These are phyloP conservation scores for Parazoanthus swiftii DNA, from an alignment of 92 coral and sea anemone species.

Conservation along the genomic window DNA sequence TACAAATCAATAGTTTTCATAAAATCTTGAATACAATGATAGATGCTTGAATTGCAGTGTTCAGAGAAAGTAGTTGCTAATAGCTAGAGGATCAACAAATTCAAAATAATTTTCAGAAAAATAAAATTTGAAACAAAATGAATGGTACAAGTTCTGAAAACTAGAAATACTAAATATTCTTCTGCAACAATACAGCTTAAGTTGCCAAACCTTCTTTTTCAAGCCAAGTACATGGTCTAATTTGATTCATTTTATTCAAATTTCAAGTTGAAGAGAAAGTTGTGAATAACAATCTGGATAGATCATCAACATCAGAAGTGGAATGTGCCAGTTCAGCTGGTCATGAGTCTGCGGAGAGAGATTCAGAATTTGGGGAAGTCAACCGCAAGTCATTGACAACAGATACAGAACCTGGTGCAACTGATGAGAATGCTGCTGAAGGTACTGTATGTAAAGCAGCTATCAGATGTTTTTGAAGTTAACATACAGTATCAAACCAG, in stretches of 20 bases:
- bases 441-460: neutral
- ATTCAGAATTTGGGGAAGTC: neutral
- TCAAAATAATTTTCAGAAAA: too few species aligned
- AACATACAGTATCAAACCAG: too few species aligned
- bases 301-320: neutral
- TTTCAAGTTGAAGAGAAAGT: neutral
- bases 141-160: too few species aligned
- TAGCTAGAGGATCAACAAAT: too few species aligned
- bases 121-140: too few species aligned
- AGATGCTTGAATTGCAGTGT: too few species aligned
- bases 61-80: too few species aligned
- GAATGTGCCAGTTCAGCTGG: neutral
- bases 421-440: neutral
- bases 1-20: too few species aligned
- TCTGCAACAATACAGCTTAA: too few species aligned
- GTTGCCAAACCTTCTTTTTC: too few species aligned
- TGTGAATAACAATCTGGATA: conserved; percentile 12
- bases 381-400: neutral
- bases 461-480: neutral
- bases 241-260: neutral
- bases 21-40: too few species aligned
- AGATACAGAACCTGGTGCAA: neutral
- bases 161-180: too few species aligned
- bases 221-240: neutral
- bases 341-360: neutral